Evolutionary conservation across 2,888 invertebrate species (phyloP), one percentile per base, ranked within the genome.

Genomic region (Glaucopsyche alexis): DNA sequence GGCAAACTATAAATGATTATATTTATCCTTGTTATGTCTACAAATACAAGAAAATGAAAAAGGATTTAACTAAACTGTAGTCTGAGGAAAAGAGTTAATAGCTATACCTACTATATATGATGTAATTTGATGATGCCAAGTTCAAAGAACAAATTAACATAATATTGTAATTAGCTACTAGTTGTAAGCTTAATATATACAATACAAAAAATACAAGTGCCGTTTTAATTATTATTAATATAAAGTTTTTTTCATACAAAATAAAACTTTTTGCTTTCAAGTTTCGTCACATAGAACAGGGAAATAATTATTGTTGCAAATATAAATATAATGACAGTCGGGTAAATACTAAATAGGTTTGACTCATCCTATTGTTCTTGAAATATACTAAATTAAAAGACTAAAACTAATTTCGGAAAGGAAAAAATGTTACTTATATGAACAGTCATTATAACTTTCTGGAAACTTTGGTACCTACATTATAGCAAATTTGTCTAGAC

Each of bases 71-170:
- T 60, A 29, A 19, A 55, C 16, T 55, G 50, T n/a, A 55, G 19
- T 9, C 29, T 4, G 29, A 55, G 60, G 60, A 13, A 60, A 60
- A 60, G 11, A 13, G 29, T 60, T 29, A 0, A 29, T 29, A 29
- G n/a, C n/a, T n/a, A n/a, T n/a, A n/a, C n/a, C n/a, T n/a, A n/a
- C n/a, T n/a, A 13, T 60, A 60, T 47, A 8, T 47, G 38, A 55
- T 19, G 55, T 19, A 55, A 55, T 29, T 13, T 14, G 13, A 29
- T 29, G 1, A 14, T 60, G 13, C 13, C 29, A 60, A 60, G 60
- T 60, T 38, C 14, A 60, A 60, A 60, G 60, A 60, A 60, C 13
- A 38, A 29, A 60, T 60, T 60, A 60, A 60, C 60, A 60, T 60
- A 60, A 55, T 55, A 55, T 11, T 55, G 19, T 11, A 19, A 55